These are phyloP conservation scores for Hirundichthys speculiger DNA, from an alignment of 2,113 vertebrate genomes.

Conservation along the genomic window DNA sequence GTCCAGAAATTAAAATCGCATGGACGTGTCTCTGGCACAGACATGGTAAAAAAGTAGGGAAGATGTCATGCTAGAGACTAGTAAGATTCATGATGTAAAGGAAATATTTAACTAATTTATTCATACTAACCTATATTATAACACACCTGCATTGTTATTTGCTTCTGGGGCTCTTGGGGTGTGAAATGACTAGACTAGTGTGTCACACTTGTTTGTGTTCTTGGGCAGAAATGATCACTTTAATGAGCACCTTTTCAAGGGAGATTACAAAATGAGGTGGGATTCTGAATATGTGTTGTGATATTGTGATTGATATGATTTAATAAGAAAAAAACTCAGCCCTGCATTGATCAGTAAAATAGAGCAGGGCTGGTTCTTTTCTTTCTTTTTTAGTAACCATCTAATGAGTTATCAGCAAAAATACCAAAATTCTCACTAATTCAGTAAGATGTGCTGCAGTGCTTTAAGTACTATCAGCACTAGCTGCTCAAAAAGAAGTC, in stretches of 20 bases:
- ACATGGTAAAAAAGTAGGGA: conserved; percentile 20
- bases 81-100: conserved; percentile 19
- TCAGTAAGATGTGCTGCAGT: conserved; percentile 33
- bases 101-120: conserved; percentile 42
- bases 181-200: conserved; percentile 1
- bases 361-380: conserved; percentile 26
- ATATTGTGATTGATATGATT: conserved; percentile 54
- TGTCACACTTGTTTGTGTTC: conserved; percentile 27
- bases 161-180: conserved; percentile 37
- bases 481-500: conserved; percentile 8
- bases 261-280: conserved; percentile 41
- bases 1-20: conserved; percentile 40
- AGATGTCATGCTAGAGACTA: conserved; percentile 37
- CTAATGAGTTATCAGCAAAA: conserved; percentile 18
- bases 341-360: conserved; percentile 42
- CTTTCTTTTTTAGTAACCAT: conserved; percentile 8
- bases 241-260: conserved; percentile 38
- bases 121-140: conserved; percentile 30
- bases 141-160: conserved; percentile 42
- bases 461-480: conserved; percentile 23
- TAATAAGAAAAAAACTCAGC: conserved; percentile 34
- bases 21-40: conserved; percentile 16
- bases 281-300: conserved; percentile 52
- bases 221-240: conserved; percentile 29
- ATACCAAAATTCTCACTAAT: conserved; percentile 38